phyloP scores from a whole-genome alignment of 2,113 vertebrate genomes.

The Proterorhinus semilunaris region DNA sequence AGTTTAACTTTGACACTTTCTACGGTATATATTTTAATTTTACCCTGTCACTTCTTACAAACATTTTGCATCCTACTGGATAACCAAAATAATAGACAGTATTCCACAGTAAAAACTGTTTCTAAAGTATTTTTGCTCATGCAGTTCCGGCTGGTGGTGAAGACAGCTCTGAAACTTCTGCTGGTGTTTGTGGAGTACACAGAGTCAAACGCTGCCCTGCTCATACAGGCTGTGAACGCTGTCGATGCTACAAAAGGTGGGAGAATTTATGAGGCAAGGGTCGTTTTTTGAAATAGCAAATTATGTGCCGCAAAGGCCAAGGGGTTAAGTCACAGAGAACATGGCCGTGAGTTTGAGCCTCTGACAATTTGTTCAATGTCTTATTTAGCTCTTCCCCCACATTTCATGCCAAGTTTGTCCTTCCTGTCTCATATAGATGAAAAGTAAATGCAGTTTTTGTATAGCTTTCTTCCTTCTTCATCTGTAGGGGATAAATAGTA shows the following conservation, averaged over 20 bases:
- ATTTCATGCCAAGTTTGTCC: no score
- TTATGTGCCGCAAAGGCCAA: no score
- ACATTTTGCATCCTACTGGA: background rate
- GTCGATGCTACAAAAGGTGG: slow-evolving; percentile 87
- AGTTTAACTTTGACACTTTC: no score
- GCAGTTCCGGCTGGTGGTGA: slow-evolving; percentile 95
- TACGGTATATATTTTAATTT: background rate
- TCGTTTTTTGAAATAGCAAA: no score
- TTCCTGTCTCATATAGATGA: no score
- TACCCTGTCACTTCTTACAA: no score
- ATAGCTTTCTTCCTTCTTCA: background rate
- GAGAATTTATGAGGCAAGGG: slow-evolving; percentile 13
- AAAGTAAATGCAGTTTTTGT: no score
- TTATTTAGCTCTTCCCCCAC: no score
- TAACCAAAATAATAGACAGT: background rate
- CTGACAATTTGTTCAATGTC: no score
- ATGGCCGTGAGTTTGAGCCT: no score
- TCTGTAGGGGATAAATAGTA: background rate
- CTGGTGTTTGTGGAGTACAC: slow-evolving; percentile 97
- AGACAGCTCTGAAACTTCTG: slow-evolving; percentile 93
- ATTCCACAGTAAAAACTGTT: background rate
- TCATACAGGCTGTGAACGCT: slow-evolving; percentile 81
- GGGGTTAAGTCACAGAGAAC: no score
- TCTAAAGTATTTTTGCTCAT: slow-evolving; percentile 4
- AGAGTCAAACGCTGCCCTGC: slow-evolving; percentile 82